Conservation (phyloP, 2,888 invertebrate genomes). For the Spatulosminthurus flaviceps region DNA sequence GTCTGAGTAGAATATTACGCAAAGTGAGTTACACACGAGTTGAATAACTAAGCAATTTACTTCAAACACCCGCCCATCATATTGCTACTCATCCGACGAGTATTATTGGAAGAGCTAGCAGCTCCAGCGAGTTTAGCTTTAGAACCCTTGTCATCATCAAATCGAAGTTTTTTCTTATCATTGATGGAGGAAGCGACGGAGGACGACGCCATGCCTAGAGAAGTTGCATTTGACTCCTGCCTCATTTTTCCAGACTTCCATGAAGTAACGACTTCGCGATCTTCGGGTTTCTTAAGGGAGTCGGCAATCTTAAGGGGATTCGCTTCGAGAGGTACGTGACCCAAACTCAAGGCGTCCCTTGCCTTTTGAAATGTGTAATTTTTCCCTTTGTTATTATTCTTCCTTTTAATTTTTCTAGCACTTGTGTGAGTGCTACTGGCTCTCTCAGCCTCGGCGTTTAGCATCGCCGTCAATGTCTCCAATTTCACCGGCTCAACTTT, state of each 20-base stretch:
- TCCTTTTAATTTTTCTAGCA: background rate
- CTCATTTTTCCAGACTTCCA: background rate
- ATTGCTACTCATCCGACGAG: background rate
- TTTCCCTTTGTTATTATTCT: background rate
- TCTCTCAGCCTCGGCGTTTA: background rate
- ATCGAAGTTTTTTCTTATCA: constrained; percentile 29
- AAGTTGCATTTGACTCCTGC: background rate
- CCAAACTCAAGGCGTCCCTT: constrained; percentile 9
- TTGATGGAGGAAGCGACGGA: background rate
- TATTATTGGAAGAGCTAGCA: background rate
- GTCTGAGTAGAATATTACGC: too few relatives aligned
- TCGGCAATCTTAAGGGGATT: background rate
- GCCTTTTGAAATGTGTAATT: constrained; percentile 19
- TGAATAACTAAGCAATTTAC: too few relatives aligned
- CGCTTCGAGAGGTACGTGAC: constrained; percentile 16
- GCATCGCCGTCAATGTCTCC: background rate
- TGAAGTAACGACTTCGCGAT: background rate
- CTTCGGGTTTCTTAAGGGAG: background rate
- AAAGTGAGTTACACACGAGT: too few relatives aligned
- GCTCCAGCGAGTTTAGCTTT: background rate
- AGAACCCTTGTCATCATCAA: background rate
- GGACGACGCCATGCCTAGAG: background rate
- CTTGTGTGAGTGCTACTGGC: background rate
- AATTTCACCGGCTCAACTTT: background rate
- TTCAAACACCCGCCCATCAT: constrained; percentile 6